Evolutionary conservation across 2,888 invertebrate genomes (phyloP).

Genomic region (Polyploca ridens): DNA sequence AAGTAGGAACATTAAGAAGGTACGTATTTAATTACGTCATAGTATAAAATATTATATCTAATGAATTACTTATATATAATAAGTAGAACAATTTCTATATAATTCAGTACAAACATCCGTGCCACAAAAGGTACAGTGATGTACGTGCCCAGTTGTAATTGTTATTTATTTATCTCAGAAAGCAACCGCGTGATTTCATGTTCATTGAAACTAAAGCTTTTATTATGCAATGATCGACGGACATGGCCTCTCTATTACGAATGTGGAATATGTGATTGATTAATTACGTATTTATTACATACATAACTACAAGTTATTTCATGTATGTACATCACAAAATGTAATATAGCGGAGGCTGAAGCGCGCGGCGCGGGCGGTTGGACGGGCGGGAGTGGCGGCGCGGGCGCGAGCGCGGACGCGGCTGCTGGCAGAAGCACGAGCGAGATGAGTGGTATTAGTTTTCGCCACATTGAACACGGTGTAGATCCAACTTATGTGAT

Average conservation of each 20-base stretch:
- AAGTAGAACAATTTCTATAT: too few species aligned
- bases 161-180: too few species aligned
- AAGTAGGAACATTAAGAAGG: too few species aligned
- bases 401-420: background rate
- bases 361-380: constrained; percentile 22
- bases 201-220: too few species aligned
- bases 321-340: constrained; percentile 44
- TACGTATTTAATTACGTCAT: too few species aligned
- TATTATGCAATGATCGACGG: too few species aligned
- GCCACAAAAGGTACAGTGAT: constrained; percentile 36
- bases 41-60: too few species aligned
- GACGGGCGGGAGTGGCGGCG: background rate
- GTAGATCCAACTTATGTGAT: constrained; percentile 82
- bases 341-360: constrained; percentile 45
- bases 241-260: too few species aligned
- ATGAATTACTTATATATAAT: too few species aligned
- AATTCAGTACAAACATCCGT: too few species aligned
- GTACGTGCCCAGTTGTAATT: constrained; percentile 39
- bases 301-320: constrained; percentile 33
- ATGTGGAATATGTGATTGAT: too few species aligned
- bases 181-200: too few species aligned
- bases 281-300: constrained; percentile 17
- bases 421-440: constrained; percentile 51
- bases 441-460: constrained; percentile 68
- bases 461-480: constrained; percentile 78